Conservation (phyloP, 1,140 invertebrate genomes). For the Zaprionus capensis region DNA sequence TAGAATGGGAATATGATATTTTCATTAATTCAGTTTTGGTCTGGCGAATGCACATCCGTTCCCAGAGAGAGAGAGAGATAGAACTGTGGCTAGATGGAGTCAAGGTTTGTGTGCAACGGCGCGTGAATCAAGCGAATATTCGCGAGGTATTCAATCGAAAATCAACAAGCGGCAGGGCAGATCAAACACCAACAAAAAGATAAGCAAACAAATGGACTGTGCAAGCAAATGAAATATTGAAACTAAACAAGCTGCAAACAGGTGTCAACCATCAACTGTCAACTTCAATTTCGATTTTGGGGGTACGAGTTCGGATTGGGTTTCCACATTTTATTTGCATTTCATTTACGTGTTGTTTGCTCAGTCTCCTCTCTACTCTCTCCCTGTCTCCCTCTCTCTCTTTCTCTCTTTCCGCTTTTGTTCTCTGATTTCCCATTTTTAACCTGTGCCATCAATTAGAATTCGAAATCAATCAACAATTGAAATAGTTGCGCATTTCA, state of each 20-base stretch:
- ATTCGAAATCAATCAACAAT: conserved; percentile 70
- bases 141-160: conserved; percentile 18
- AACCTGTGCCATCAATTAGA: conserved; percentile 49
- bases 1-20: conserved; percentile 46
- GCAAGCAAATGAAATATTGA: conserved; percentile 77
- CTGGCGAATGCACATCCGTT: conserved; percentile 49
- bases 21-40: conserved; percentile 50
- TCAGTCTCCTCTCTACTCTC: neutral
- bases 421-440: conserved; percentile 29
- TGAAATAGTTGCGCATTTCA: conserved; percentile 60
- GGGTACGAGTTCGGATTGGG: neutral
- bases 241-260: conserved; percentile 76
- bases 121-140: conserved; percentile 54
- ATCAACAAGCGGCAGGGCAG: conserved; percentile 23
- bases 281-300: conserved; percentile 1
- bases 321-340: conserved; percentile 52
- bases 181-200: conserved; percentile 20
- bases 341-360: conserved; percentile 38
- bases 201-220: conserved; percentile 74
- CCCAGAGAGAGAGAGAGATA: conserved; percentile 22
- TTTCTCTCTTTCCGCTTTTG: neutral
- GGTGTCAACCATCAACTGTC: conserved; percentile 53
- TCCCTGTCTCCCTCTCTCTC: neutral
- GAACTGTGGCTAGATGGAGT: neutral
- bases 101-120: conserved; percentile 43